Percentiles rank a stretch among this genome's conserved stretches.
These are phyloP conservation scores for Epizoanthus stellaris DNA, from an alignment of 92 coral and sea anemone species.

Conservation along the genomic window DNA sequence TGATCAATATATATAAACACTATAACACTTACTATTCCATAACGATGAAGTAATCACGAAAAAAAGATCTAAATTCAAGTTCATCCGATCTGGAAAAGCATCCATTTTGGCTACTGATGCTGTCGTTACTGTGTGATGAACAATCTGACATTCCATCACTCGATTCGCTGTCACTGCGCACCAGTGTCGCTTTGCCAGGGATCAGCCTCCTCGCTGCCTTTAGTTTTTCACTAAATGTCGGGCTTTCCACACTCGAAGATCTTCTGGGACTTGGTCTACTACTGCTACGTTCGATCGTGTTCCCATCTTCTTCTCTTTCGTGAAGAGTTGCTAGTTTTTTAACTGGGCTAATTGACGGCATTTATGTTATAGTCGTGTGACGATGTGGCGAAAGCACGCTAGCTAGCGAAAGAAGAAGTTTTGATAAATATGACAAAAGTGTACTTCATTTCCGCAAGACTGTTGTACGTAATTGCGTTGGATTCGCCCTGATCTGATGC, in stretches of 20 bases:
- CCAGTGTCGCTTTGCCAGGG: slow-evolving; percentile 60
- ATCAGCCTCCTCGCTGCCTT: slow-evolving; percentile 75
- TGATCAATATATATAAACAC: neutral
- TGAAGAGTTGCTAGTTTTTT: slow-evolving; percentile 22
- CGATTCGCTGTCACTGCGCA: slow-evolving; percentile 53
- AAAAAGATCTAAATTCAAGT: slow-evolving; percentile 60
- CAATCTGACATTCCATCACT: slow-evolving; percentile 38
- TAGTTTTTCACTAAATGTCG: slow-evolving; percentile 76
- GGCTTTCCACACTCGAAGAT: slow-evolving; percentile 44
- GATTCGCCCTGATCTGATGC: too few relatives aligned
- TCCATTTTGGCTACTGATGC: slow-evolving; percentile 33
- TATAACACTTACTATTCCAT: slow-evolving; percentile 84
- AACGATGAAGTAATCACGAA: slow-evolving; percentile 83
- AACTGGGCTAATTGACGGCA: slow-evolving; percentile 74
- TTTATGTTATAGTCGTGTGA: neutral
- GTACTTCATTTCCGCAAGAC: slow-evolving; percentile 14
- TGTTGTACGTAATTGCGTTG: neutral
- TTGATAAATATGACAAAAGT: neutral
- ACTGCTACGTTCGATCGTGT: neutral
- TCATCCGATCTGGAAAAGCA: slow-evolving; percentile 36
- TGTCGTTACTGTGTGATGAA: slow-evolving; percentile 17
- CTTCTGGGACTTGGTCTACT: slow-evolving; percentile 44
- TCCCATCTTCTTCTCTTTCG: slow-evolving; percentile 22
- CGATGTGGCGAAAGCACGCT: neutral
- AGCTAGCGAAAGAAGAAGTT: neutral